Percentiles rank a stretch among this genome's conserved stretches.
Conservation (phyloP, 2,113 vertebrate species). For the Limnothrissa miodon region DNA sequence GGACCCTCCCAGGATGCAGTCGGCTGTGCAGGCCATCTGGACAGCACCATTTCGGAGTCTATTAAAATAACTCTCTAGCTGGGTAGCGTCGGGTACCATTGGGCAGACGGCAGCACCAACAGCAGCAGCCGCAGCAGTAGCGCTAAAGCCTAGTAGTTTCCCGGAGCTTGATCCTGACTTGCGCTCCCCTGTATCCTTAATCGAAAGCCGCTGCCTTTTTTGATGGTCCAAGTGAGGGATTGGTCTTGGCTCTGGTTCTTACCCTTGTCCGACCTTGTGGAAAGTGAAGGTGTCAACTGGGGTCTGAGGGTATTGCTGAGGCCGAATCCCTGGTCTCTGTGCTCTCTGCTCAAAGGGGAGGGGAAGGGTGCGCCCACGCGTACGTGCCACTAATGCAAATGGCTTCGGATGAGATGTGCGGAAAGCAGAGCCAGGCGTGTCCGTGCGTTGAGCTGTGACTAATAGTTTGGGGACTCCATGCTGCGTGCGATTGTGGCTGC, state of each 20-base stretch:
- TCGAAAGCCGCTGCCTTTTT: neutral
- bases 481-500: slow-evolving; percentile 23
- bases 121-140: neutral
- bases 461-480: slow-evolving; percentile 28
- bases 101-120: neutral
- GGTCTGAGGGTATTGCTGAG: neutral
- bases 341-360: neutral
- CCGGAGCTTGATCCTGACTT: neutral
- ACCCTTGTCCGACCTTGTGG: slow-evolving; percentile 6
- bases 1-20: neutral
- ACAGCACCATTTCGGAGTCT: slow-evolving; percentile 2
- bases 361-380: neutral
- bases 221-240: neutral
- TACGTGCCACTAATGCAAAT: slow-evolving; percentile 6
- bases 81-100: neutral
- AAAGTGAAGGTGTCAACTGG: slow-evolving; percentile 8
- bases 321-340: neutral
- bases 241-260: neutral
- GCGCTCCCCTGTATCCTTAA: neutral
- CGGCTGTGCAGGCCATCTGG: slow-evolving; percentile 30
- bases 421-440: neutral
- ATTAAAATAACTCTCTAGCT: slow-evolving; percentile 18
- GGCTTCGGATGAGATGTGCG: neutral
- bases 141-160: neutral
- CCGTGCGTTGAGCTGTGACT: slow-evolving; percentile 20